phyloP scores from a whole-genome alignment of 2,888 invertebrate species.

The Drosophila fungiperda region DNA sequence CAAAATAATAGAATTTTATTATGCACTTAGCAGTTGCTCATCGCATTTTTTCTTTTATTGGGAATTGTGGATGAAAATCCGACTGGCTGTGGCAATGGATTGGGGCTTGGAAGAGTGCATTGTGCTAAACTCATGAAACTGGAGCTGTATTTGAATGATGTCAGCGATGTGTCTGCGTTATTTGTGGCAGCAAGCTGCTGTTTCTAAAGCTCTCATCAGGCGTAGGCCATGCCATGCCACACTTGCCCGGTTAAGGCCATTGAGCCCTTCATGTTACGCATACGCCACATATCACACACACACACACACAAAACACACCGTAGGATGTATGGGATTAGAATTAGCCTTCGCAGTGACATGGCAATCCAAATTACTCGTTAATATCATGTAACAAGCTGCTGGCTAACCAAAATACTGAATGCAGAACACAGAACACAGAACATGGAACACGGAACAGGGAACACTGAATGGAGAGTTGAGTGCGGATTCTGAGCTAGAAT shows the following conservation, averaged over 20 bases:
- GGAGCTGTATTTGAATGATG: slow-evolving; percentile 32
- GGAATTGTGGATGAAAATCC: neutral
- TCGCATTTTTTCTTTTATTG: slow-evolving; percentile 23
- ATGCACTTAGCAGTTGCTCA: slow-evolving; percentile 68
- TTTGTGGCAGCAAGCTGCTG: slow-evolving; percentile 52
- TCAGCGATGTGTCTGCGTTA: slow-evolving; percentile 48
- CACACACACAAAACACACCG: neutral
- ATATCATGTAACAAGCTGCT: slow-evolving; percentile 44
- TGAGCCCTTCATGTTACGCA: slow-evolving; percentile 14
- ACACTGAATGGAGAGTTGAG: neutral
- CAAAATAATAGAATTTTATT: slow-evolving; percentile 73
- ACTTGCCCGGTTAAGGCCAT: slow-evolving; percentile 10
- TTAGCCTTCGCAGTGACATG: slow-evolving; percentile 20
- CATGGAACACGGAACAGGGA: neutral
- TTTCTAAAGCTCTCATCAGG: slow-evolving; percentile 33
- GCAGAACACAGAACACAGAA: neutral
- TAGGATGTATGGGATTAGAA: slow-evolving; percentile 23
- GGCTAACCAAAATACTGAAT: slow-evolving; percentile 1
- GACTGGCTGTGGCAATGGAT: neutral
- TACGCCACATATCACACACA: slow-evolving; percentile 1
- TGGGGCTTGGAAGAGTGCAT: neutral
- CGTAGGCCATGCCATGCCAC: slow-evolving; percentile 21
- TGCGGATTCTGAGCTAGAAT: neutral
- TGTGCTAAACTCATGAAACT: slow-evolving; percentile 29
- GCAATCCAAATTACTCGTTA: slow-evolving; percentile 62